These are phyloP conservation scores for Marronus borbonicus DNA, from an alignment of 2,888 invertebrate genomes.

Conservation along the genomic window DNA sequence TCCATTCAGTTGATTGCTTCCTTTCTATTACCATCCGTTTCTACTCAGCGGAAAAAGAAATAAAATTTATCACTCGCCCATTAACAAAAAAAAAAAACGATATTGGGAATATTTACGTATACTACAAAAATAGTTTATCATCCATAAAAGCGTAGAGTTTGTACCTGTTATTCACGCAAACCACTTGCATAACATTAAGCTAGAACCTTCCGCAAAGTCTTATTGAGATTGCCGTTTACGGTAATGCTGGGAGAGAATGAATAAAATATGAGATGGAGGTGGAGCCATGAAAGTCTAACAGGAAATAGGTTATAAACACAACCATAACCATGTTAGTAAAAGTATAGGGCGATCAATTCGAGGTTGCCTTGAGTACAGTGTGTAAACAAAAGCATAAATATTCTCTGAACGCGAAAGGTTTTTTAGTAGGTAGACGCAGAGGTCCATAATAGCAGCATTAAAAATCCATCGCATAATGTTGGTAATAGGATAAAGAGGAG, in stretches of 20 bases:
- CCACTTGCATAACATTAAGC: neutral
- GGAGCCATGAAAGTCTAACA: neutral
- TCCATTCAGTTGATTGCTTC: too few species aligned
- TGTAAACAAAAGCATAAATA: conserved; percentile 9
- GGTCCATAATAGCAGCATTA: too few species aligned
- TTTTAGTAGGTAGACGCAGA: neutral
- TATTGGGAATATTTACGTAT: too few species aligned
- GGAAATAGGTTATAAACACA: conserved; percentile 8
- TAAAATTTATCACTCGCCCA: too few species aligned
- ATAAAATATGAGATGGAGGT: neutral
- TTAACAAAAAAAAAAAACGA: too few species aligned
- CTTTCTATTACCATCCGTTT: too few species aligned
- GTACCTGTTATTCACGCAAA: too few species aligned
- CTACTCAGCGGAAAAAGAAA: too few species aligned
- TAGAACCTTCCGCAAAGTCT: neutral
- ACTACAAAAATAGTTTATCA: too few species aligned
- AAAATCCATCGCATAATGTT: too few species aligned
- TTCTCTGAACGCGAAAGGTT: neutral
- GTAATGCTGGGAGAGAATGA: neutral
- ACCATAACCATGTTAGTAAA: neutral
- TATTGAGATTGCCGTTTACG: neutral
- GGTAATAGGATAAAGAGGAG: too few species aligned
- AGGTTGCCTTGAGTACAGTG: neutral
- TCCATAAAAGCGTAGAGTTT: too few species aligned
- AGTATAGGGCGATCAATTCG: neutral